Evolutionary conservation across 2,113 vertebrate species (phyloP), one percentile per base, ranked within the genome.

Genomic region (Tautogolabrus adspersus): DNA sequence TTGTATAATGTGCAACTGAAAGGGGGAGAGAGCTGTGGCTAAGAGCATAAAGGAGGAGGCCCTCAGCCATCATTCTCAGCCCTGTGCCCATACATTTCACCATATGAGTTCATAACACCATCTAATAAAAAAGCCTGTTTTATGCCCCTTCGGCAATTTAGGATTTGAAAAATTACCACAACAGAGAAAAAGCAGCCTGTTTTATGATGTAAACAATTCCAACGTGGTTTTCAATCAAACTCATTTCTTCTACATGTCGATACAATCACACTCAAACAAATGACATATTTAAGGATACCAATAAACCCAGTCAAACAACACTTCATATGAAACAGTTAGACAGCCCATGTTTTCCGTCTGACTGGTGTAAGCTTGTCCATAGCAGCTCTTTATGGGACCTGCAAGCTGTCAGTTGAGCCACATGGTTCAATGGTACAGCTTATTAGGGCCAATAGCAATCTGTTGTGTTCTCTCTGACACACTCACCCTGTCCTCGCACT

Each of bases 391-490:
- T 80, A 78, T 64, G 71, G 66, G 69, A 86, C 75, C 64, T 69
- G 78, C 84, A 83, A 79, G 68, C 66, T 83, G 85, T 72, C 76
- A 62, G 82, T 79, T 72, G 57, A 82, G 68, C 73, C 72, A 82
- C 76, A 75, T 72, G 72, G 67, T 74, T 80, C 79, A 78, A 88
- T 52, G 0, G 67, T 61, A 67, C 79, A 88, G 66, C 70, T 88
- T 66, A 86, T 86, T 81, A 75, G 78, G 82, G 54, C 66, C 75
- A 79, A 68, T 47, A 59, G 85, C 78, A 83, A 88, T 83, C 67
- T 82, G 87, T 87, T 86, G 52, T 38, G 42, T 21, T 42, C 37
- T 51, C 62, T 52, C 21, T 73, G 75, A 56, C 51, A 77, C 66
- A 86, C 61, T 59, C 44, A 52, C 40, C n/a, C 77, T 49, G 42